Conservation (phyloP, 1,140 invertebrate genomes). For the Lordiphosa collinella region DNA sequence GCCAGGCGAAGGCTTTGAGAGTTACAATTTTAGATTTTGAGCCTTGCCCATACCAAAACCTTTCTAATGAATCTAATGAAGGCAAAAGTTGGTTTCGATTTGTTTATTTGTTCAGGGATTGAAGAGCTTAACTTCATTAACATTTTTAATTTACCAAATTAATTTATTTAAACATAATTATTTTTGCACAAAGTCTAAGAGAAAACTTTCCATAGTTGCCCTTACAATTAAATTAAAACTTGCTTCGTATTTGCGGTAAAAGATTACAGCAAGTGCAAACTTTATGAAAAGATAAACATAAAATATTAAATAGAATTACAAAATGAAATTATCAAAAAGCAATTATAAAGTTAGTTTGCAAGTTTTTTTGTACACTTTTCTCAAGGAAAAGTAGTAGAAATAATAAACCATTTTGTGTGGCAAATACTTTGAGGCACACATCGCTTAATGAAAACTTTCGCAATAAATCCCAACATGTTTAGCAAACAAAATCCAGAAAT, state of each 20-base stretch:
- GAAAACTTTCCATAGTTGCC: not conserved
- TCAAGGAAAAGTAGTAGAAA: slow-evolving; percentile 8
- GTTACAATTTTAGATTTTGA: no score
- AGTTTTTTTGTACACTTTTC: not conserved
- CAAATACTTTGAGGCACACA: not conserved
- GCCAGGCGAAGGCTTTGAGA: no score
- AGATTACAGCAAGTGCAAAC: no score
- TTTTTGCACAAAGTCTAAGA: no score
- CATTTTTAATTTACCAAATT: no score
- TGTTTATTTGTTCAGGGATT: no score
- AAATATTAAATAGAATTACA: slow-evolving; percentile 11
- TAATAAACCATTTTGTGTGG: not conserved
- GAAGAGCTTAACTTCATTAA: no score
- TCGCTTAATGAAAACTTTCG: slow-evolving; percentile 5
- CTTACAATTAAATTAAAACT: slow-evolving; percentile 9
- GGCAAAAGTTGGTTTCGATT: no score
- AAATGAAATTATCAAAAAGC: slow-evolving; percentile 11
- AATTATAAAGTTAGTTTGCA: slow-evolving; percentile 5
- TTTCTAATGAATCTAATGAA: no score
- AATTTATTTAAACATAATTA: no score
- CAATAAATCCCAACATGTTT: slow-evolving; percentile 7
- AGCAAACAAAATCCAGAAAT: slow-evolving; percentile 8
- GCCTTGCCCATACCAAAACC: no score
- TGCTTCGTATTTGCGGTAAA: slow-evolving; percentile 3
- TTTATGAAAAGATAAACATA: not conserved